These are phyloP conservation scores for Drosophila limbata DNA, from an alignment of 2,888 invertebrate species.

Conservation along the genomic window DNA sequence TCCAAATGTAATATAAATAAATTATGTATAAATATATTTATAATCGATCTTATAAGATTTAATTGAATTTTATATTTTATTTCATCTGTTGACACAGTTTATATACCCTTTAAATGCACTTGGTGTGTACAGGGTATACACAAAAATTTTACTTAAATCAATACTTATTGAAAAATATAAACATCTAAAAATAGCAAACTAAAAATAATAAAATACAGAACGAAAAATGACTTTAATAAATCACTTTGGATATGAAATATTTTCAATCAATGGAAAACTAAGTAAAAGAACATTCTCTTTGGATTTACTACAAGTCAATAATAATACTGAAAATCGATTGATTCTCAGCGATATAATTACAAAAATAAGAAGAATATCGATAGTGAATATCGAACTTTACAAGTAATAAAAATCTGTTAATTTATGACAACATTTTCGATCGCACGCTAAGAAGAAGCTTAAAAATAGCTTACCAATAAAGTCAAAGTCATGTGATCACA, in stretches of 20 bases:
- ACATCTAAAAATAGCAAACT: conserved; percentile 6
- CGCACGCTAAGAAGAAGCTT: neutral
- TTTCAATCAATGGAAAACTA: neutral
- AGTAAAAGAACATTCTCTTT: neutral
- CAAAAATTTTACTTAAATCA: neutral
- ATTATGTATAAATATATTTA: too few species aligned
- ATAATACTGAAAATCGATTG: neutral
- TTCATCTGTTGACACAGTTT: too few species aligned
- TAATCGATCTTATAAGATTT: too few species aligned
- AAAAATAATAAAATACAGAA: neutral
- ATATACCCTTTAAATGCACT: neutral
- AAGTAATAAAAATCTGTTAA: conserved; percentile 17
- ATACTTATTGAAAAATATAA: conserved; percentile 4
- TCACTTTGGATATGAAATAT: neutral
- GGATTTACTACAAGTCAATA: neutral
- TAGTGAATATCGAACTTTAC: neutral
- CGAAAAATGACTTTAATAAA: neutral
- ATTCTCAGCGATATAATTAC: neutral
- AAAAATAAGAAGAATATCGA: neutral
- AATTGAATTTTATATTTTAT: too few species aligned
- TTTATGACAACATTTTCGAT: conserved; percentile 14
- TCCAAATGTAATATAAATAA: too few species aligned
- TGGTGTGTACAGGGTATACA: neutral
- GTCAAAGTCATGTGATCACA: conserved; percentile 25
- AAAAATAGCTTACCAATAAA: conserved; percentile 34